Percentiles rank a stretch among this genome's conserved stretches.
Evolutionary conservation across 2,113 vertebrate species (phyloP).

Genomic region (Sinosuthora webbiana): DNA sequence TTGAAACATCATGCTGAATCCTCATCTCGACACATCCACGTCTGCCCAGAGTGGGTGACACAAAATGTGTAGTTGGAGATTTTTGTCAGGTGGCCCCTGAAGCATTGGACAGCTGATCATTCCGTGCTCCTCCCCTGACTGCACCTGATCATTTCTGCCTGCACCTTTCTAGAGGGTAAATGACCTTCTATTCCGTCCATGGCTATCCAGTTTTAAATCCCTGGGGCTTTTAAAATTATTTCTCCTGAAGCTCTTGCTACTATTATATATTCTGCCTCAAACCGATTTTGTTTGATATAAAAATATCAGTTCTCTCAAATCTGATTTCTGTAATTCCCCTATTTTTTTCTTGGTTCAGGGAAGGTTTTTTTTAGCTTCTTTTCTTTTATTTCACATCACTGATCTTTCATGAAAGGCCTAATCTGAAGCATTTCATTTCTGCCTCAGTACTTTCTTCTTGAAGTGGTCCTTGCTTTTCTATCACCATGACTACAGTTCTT

Average conservation of each 20-base stretch:
- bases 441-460: not conserved
- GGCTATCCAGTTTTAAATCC: not conserved
- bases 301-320: not conserved
- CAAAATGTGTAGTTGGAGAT: not conserved
- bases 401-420: not conserved
- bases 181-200: not conserved
- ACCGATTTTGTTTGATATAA: not conserved
- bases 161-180: not conserved
- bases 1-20: not conserved
- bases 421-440: not conserved
- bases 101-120: accelerated
- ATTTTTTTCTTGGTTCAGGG: not conserved
- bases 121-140: not conserved
- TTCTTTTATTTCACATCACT: not conserved
- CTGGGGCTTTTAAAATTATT: not conserved
- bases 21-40: not conserved
- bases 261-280: not conserved
- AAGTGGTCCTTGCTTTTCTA: not conserved
- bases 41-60: not conserved
- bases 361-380: not conserved
- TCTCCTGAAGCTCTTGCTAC: not conserved
- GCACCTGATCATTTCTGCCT: not conserved
- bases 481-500: not conserved
- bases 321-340: not conserved
- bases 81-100: not conserved